Base-by-base conservation (phyloP, 2,113 vertebrate genomes). In the Larimichthys polyactis region DNA sequence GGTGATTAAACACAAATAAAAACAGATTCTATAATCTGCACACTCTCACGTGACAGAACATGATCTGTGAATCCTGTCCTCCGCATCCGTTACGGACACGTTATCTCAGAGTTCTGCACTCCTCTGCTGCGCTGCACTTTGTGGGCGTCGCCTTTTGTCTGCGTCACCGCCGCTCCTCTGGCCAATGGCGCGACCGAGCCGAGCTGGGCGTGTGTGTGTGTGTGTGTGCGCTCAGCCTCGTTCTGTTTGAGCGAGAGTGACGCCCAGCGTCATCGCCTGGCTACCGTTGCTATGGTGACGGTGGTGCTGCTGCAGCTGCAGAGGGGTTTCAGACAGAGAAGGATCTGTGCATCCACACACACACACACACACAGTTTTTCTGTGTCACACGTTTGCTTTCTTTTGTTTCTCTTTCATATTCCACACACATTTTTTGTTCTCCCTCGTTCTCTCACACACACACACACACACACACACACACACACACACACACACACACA, bases 241-340 rank as follows among this genome's bases (percentile, higher is more conserved):
- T 7, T 78, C 55, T 51, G 76, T 29, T 8, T 36, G 32, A 40
- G 59, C 19, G 55, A 82, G 72, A 57, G 70, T 49, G 75, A 84
- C 81, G 87, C 83, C 7, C 59, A 22, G 90, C 83, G 48, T 89
- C 89, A 89, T 77, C 43, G 75, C 85, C 80, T 81, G 81, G 78
- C 44, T 76, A 79, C 79, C 43, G 9, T 90, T 73, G 54, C 87
- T 12, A 72, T 20, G 82, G 89, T 8, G 77, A 90, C 76, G 22
- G 27, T 58, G 57, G 3, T 27, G 55, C 55, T 55, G 71, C 76
- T 32, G 65, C 66, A 54, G 77, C 75, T 57, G 79, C 79, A 79
- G 82, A 81, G 83, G 75, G 55, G 82, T 48, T 82, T 62, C 78
- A 79, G 72, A 73, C 60, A 29, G 69, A 77, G 69, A 49, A 17